Evolutionary conservation across 2,113 vertebrate genomes (phyloP).

Genomic region (Pantherophis guttatus): DNA sequence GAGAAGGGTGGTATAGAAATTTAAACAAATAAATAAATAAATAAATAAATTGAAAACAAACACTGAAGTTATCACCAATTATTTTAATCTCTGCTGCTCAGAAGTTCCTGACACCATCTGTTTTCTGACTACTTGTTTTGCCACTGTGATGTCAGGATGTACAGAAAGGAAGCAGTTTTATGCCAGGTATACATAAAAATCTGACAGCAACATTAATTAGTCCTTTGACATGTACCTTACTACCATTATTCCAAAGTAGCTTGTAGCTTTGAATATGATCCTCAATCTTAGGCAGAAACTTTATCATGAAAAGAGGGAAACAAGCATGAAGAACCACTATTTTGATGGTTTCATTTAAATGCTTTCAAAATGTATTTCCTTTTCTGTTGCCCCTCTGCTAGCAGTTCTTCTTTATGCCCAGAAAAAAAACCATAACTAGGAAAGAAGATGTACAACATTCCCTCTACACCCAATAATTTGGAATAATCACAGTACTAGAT

Average conservation of each 20-base stretch:
- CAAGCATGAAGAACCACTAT: not conserved
- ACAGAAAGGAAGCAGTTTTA: not conserved
- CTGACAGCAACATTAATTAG: not conserved
- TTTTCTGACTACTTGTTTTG: not conserved
- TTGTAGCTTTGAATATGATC: not conserved
- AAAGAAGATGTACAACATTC: not conserved
- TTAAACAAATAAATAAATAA: too few relatives aligned
- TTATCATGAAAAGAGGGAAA: not conserved
- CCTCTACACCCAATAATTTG: not conserved
- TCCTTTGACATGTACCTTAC: not conserved
- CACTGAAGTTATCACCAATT: not conserved
- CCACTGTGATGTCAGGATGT: not conserved
- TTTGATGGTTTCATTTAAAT: not conserved
- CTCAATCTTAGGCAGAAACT: not conserved
- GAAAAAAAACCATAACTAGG: not conserved
- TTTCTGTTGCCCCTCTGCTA: not conserved
- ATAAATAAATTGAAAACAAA: not conserved
- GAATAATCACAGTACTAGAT: not conserved
- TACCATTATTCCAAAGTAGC: not conserved
- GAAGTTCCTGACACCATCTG: not conserved
- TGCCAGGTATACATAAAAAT: too few relatives aligned
- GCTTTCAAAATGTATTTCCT: not conserved
- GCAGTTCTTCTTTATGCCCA: not conserved
- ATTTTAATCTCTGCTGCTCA: not conserved
- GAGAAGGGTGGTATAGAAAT: too few relatives aligned